These are phyloP conservation scores for Sarcophaga variegata DNA, from an alignment of 2,888 invertebrate genomes.

Conservation along the genomic window DNA sequence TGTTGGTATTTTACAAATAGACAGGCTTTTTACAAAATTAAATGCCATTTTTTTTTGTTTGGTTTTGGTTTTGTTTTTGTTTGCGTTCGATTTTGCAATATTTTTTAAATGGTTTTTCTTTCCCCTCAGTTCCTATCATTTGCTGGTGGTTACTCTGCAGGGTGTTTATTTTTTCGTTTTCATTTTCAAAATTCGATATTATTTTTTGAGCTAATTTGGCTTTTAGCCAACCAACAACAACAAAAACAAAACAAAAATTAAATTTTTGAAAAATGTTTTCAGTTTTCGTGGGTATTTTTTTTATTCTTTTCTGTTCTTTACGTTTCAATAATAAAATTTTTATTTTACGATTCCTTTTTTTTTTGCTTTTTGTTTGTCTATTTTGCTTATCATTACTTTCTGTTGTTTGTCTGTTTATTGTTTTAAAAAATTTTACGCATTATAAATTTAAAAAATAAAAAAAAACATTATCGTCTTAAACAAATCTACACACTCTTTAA, in stretches of 20 bases:
- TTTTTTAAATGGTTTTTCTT: slow-evolving; percentile 50
- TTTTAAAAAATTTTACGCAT: slow-evolving; percentile 62
- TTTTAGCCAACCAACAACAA: slow-evolving; percentile 52
- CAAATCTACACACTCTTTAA: too few species aligned
- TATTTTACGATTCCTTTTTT: slow-evolving; percentile 40
- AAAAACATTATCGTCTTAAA: too few species aligned
- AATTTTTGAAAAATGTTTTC: slow-evolving; percentile 25
- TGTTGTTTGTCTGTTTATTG: slow-evolving; percentile 30
- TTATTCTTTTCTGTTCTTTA: not conserved
- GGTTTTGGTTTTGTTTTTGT: slow-evolving; percentile 1
- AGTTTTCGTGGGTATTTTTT: not conserved
- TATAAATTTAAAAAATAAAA: slow-evolving; percentile 33
- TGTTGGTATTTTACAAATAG: slow-evolving; percentile 6
- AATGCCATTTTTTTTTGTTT: not conserved
- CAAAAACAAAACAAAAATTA: too few species aligned
- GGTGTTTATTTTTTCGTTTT: slow-evolving; percentile 44
- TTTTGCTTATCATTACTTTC: slow-evolving; percentile 42
- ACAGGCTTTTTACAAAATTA: slow-evolving; percentile 65
- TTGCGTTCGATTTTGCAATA: slow-evolving; percentile 22
- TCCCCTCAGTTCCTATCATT: not conserved
- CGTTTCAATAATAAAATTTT: slow-evolving; percentile 44
- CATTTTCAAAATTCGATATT: slow-evolving; percentile 55
- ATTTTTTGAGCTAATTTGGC: slow-evolving; percentile 65
- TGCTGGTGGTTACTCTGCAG: not conserved
- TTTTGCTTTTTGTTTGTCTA: slow-evolving; percentile 10